Evolutionary conservation across 2,888 invertebrate genomes (phyloP).

Genomic region (Dendrolimus houi): DNA sequence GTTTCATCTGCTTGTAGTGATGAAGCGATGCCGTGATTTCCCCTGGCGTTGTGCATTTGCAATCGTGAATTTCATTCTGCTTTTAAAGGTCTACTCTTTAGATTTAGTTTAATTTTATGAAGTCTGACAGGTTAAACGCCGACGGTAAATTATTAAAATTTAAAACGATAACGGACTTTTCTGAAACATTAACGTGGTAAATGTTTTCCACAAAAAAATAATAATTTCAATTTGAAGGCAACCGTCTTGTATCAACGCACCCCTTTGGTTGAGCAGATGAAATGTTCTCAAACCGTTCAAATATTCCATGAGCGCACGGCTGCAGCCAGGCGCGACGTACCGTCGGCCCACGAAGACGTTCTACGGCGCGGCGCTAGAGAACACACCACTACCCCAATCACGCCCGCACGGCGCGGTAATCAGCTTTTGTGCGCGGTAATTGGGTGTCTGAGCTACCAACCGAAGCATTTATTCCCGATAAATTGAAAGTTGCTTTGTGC

Average conservation of each 20-base stretch:
- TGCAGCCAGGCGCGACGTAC: conserved; percentile 18
- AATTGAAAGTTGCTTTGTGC: conserved; percentile 73
- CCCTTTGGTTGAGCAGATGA: conserved; percentile 50
- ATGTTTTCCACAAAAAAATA: too few relatives aligned
- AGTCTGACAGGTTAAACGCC: too few relatives aligned
- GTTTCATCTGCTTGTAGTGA: too few relatives aligned
- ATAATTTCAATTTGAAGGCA: conserved; percentile 1
- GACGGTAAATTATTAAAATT: too few relatives aligned
- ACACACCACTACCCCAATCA: too few relatives aligned
- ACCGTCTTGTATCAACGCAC: conserved; percentile 24
- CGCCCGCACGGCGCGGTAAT: conserved; percentile 64
- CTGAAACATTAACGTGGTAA: too few relatives aligned
- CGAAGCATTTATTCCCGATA: conserved; percentile 73
- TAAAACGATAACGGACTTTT: too few relatives aligned
- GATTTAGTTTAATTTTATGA: too few relatives aligned
- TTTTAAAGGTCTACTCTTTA: too few relatives aligned
- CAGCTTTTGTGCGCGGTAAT: conserved; percentile 75
- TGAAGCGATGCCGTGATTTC: too few relatives aligned
- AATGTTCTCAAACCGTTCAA: conserved; percentile 57
- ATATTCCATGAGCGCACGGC: conserved; percentile 48
- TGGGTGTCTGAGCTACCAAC: conserved; percentile 75
- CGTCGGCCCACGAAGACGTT: conserved; percentile 18
- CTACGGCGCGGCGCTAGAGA: conserved; percentile 17
- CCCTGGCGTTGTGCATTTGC: too few relatives aligned
- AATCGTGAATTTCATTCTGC: too few relatives aligned